These are phyloP conservation scores for Folsomia candida DNA, from an alignment of 2,888 invertebrate genomes.

Conservation along the genomic window DNA sequence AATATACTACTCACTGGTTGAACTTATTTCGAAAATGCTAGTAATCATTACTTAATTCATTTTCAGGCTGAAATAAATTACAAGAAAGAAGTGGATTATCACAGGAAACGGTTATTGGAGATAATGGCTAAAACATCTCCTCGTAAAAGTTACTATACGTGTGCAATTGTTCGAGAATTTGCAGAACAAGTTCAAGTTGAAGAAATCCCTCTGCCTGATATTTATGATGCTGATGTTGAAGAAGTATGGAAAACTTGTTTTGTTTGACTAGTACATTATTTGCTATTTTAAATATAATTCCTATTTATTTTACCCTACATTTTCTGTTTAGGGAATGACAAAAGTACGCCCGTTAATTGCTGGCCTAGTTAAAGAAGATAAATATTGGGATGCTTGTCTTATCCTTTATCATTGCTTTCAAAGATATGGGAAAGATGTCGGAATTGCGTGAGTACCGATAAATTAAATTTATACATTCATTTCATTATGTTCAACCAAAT, in stretches of 20 bases:
- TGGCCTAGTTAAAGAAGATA: neutral
- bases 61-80: neutral
- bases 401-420: neutral
- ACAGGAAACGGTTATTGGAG: constrained; percentile 3
- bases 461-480: too few species aligned
- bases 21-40: too few species aligned
- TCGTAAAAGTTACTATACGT: neutral
- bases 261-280: neutral
- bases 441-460: neutral
- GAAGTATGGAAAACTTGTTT: too few species aligned
- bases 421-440: neutral
- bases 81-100: neutral
- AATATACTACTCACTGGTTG: too few species aligned
- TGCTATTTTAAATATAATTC: neutral
- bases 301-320: neutral
- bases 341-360: neutral
- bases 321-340: neutral
- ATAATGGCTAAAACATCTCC: neutral
- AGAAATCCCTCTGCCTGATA: neutral
- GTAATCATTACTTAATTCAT: too few species aligned
- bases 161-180: constrained; percentile 2
- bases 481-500: too few species aligned
- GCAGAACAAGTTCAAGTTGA: neutral
- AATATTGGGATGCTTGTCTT: constrained; percentile 7
- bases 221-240: too few species aligned